These are phyloP conservation scores for Hermaeophaga mercurialis DNA, from an alignment of 2,888 invertebrate species.

Conservation along the genomic window DNA sequence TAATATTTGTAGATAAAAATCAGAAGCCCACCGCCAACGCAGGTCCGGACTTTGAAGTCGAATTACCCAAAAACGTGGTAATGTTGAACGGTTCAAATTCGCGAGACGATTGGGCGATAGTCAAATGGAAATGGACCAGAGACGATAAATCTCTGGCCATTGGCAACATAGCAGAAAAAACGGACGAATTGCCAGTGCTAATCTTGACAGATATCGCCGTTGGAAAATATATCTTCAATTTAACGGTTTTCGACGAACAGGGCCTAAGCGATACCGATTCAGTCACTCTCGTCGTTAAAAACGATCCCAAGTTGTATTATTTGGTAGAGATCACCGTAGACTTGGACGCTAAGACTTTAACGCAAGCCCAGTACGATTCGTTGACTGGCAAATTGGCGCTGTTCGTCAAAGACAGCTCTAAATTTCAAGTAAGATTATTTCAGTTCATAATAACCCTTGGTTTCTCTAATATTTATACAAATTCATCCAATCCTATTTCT, in stretches of 20 bases:
- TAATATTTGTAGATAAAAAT: conserved; percentile 74
- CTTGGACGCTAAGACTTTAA: conserved; percentile 71
- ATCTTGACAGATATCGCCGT: conserved; percentile 82
- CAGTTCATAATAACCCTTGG: background rate
- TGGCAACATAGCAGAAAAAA: conserved; percentile 73
- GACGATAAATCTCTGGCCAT: conserved; percentile 80
- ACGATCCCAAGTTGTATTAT: conserved; percentile 74
- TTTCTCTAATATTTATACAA: too few species aligned
- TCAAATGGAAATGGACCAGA: conserved; percentile 82
- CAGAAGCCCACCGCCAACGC: conserved; percentile 87
- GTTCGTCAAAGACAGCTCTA: conserved; percentile 75
- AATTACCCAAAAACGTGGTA: conserved; percentile 76
- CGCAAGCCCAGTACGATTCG: conserved; percentile 74
- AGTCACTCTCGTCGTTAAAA: conserved; percentile 81
- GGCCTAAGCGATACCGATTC: conserved; percentile 82
- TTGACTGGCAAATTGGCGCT: conserved; percentile 81
- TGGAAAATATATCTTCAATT: conserved; percentile 85
- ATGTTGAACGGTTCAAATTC: conserved; percentile 85
- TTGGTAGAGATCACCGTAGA: conserved; percentile 83
- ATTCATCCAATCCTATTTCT: background rate
- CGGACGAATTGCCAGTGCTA: conserved; percentile 78
- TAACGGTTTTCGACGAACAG: conserved; percentile 90
- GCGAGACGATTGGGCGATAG: conserved; percentile 84
- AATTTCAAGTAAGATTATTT: conserved; percentile 56
- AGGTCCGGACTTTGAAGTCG: conserved; percentile 81